Evolutionary conservation across 2,113 vertebrate genomes (phyloP).

Genomic region (Ramphastos sulfuratus): DNA sequence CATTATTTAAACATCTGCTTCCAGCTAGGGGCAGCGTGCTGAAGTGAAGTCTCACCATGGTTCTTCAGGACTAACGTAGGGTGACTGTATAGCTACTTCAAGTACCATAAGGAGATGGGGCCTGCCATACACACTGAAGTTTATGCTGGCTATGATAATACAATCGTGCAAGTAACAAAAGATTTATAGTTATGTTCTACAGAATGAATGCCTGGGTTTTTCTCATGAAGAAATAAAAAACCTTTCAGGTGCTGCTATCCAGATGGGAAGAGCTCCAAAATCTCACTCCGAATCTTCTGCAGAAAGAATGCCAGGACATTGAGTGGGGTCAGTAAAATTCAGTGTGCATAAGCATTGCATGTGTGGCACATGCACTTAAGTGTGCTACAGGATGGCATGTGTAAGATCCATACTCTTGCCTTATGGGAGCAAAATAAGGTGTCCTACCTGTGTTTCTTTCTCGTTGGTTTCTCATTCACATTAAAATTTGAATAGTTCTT

Average conservation of each 20-base stretch:
- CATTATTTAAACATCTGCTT: not conserved
- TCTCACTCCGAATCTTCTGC: not conserved
- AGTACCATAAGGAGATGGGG: not conserved
- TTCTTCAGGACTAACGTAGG: not conserved
- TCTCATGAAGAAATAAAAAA: not conserved
- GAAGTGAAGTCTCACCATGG: not conserved
- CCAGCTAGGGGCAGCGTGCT: not conserved
- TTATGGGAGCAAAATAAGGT: not conserved
- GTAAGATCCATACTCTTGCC: not conserved
- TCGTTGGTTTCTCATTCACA: not conserved
- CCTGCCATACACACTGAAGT: not conserved
- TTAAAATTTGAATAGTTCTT: not conserved
- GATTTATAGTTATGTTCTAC: not conserved
- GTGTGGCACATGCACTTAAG: rapidly evolving
- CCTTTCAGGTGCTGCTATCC: not conserved
- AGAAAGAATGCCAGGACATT: not conserved
- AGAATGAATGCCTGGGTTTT: not conserved
- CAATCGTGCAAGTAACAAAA: not conserved
- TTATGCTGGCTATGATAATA: not conserved
- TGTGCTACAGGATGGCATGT: not conserved
- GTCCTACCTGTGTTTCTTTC: not conserved
- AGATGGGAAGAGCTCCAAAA: not conserved
- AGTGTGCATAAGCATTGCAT: rapidly evolving
- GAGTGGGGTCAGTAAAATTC: not conserved
- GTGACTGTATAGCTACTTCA: not conserved